Base-by-base conservation (phyloP, 1,140 invertebrate genomes). In the Hirudo medicinalis region DNA sequence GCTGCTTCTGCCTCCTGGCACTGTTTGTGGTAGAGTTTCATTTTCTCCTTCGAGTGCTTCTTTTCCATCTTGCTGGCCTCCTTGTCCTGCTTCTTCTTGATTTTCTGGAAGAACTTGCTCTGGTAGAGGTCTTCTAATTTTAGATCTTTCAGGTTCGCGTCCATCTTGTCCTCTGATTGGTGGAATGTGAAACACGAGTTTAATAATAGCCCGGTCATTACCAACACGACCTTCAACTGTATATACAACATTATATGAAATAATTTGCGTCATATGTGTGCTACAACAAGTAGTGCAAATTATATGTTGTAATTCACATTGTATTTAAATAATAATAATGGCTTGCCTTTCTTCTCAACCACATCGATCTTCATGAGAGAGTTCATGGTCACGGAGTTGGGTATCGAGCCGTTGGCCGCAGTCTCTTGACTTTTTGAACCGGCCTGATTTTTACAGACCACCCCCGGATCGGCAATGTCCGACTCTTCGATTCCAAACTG, bases 1-100 rank as follows among this genome's bases (percentile, higher is more conserved):
- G 96, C 84, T 81, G 96, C 95, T 80, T 98, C 94, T 69, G 97
- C 90, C 32, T 91, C 89, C n/a, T 88, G 85, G 82, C 92, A 94
- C 79, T 99, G 96, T 32, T 89, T 86, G 80, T 97, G 96, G 81
- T 97, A 94, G 78, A 98, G 87, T 22, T 87, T 81, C 74, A 89
- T 85, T 78, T 91, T 89, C 82, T 98, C 94, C 80, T 99, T 99
- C 72, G 89, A 86, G 75, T 99, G 94, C 72, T 89, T 88, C 79
- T 97, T 97, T 78, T 88, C 89, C 81, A 97, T 83, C 15, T 89
- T 84, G 74, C 98, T 95, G 72, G 94, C 78, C 77, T 99, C 95
- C 79, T 98, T 98, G 80, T 92, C 89, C 76, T 97, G 93, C 79
- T 97, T 98, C 77, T 93, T 91, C 54, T 90, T 87, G 20, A 91